Base-by-base conservation (phyloP, 2,888 invertebrate species). In the Idaea biselata region DNA sequence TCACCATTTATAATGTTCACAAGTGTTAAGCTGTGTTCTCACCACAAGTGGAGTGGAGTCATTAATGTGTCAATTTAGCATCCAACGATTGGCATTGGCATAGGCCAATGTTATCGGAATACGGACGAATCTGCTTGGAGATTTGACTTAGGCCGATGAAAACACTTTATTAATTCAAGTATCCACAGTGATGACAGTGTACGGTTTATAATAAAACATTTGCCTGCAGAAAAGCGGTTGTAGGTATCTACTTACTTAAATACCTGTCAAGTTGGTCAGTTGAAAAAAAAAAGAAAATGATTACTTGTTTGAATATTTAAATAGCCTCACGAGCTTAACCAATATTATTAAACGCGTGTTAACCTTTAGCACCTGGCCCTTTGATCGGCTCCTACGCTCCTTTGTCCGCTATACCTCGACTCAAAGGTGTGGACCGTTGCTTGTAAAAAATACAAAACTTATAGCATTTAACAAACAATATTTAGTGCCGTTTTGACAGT, bases 401-500 rank as follows among this genome's bases (percentile, higher is more conserved):
- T 86, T 88, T 88, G 83, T 84, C 74, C 72, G 6, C 44, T 64
- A 63, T 62, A 58, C 60, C 69, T 61, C 60, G 66, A 71, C 75
- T 78, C 80, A 81, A 90, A 91, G 89, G 91, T 91, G 91, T 85
- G 83, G 87, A 88, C 82, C 89, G 87, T 82, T 87, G 82, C 77
- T 44, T 44, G 44, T 44, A 44, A 88, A 90, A 88, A 87, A 80
- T 80, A 84, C 77, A 84, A 89, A 88, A 87, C 78, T 84, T 84
- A 87, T 79, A 82, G 82, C 88, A 88, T 89, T 89, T 87, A 89
- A 90, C 89, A 89, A 89, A 92, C 88, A 90, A 91, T 90, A 90
- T 91, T 92, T 91, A 90, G 88, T 89, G 84, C 82, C 87, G 82
- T 87, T 88, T 88, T 87, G 91, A 91, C 91, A 90, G 89, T 91